phyloP scores from a whole-genome alignment of 1,140 invertebrate species.

The Globodera ellingtonae region DNA sequence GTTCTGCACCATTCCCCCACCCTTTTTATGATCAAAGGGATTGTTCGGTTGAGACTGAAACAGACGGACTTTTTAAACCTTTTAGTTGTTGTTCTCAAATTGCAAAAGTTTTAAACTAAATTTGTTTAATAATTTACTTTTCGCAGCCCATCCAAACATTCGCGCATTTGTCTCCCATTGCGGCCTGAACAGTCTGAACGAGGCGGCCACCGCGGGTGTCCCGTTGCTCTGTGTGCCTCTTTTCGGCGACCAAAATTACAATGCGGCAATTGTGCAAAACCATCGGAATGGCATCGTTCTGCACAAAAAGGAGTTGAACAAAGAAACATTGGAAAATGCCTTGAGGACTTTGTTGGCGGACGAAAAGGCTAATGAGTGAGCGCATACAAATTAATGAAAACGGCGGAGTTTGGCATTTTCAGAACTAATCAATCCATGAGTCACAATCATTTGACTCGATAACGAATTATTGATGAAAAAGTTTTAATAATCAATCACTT shows the following conservation, averaged over 20 bases:
- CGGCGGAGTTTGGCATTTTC: neutral
- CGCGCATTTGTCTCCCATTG: conserved; percentile 57
- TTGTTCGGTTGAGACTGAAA: no score
- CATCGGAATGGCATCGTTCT: conserved; percentile 35
- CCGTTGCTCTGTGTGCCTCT: conserved; percentile 59
- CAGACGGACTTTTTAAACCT: no score
- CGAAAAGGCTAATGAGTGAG: conserved; percentile 17
- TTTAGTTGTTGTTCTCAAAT: neutral
- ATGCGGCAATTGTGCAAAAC: conserved; percentile 43
- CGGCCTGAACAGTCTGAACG: conserved; percentile 54
- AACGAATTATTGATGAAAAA: neutral
- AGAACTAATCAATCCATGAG: neutral
- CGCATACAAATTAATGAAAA: neutral
- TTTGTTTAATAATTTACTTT: neutral
- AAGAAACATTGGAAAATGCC: conserved; percentile 17
- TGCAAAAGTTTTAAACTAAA: neutral
- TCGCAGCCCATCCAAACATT: conserved; percentile 35
- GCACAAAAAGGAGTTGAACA: conserved; percentile 32
- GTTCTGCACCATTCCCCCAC: no score
- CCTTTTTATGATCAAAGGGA: no score
- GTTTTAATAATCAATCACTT: neutral
- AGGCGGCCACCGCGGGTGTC: conserved; percentile 49
- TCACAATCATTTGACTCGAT: neutral
- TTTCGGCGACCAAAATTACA: conserved; percentile 57
- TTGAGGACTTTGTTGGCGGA: conserved; percentile 31